Evolutionary conservation across 2,888 invertebrate genomes (phyloP).

Genomic region (Ornithoptera priamus): DNA sequence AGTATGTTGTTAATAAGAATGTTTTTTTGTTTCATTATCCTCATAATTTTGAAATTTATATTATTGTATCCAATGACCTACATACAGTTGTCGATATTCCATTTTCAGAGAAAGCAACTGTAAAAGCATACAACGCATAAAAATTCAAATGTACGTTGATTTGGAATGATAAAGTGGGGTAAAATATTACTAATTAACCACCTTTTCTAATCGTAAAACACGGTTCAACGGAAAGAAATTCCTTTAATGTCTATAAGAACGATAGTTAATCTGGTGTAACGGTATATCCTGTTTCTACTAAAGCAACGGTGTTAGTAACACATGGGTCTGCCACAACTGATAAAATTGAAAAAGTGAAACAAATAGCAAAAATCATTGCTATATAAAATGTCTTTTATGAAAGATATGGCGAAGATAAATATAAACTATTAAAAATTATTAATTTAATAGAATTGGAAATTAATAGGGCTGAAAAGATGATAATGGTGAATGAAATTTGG

Average conservation of each 20-base stretch:
- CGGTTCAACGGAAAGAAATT: slow-evolving; percentile 29
- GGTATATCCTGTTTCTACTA: slow-evolving; percentile 61
- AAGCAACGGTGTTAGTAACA: slow-evolving; percentile 61
- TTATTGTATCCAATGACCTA: background rate
- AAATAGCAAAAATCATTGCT: background rate
- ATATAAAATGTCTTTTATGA: too few relatives aligned
- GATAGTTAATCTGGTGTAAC: slow-evolving; percentile 55
- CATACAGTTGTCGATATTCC: background rate
- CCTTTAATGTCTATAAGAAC: slow-evolving; percentile 34
- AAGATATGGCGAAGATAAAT: background rate
- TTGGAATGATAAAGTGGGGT: background rate
- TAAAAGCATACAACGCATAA: background rate
- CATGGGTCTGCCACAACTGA: slow-evolving; percentile 40
- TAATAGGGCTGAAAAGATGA: too few relatives aligned
- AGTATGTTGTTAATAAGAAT: background rate
- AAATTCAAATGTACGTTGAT: background rate
- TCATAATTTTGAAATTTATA: background rate
- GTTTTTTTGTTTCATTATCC: background rate
- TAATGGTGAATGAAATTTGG: too few relatives aligned
- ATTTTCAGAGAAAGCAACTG: background rate
- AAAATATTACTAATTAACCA: background rate
- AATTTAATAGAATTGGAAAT: background rate
- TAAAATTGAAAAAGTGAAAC: background rate
- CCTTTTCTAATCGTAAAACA: slow-evolving; percentile 6
- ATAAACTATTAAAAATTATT: background rate